phyloP scores from a whole-genome alignment of 1,140 invertebrate species.

The Acromyrmex charruanus region DNA sequence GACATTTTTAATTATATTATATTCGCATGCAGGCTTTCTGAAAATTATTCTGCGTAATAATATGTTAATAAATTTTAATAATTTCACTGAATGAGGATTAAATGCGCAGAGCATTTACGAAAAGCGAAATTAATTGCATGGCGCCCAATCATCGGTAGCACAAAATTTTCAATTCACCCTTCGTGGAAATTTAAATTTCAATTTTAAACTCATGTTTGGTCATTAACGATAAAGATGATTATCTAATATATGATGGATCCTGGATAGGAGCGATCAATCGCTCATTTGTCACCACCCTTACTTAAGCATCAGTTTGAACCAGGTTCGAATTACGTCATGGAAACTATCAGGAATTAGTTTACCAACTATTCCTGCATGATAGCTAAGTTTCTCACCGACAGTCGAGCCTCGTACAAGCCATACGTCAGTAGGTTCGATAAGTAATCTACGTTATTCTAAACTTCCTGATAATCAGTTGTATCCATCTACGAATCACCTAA shows the following conservation, averaged over 20 bases:
- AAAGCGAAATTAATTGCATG: slow-evolving; percentile 44
- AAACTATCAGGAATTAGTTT: slow-evolving; percentile 65
- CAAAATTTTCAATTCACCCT: slow-evolving; percentile 23
- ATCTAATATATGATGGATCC: background rate
- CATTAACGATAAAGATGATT: slow-evolving; percentile 10
- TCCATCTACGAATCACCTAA: background rate
- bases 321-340: slow-evolving; percentile 27
- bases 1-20: slow-evolving; percentile 19
- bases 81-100: background rate
- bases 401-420: slow-evolving; percentile 62
- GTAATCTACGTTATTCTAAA: slow-evolving; percentile 27
- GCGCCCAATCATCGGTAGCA: background rate
- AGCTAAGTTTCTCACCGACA: slow-evolving; percentile 64
- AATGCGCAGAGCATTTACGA: background rate
- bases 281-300: slow-evolving; percentile 42
- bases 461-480: background rate
- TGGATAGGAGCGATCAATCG: slow-evolving; percentile 32
- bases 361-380: slow-evolving; percentile 68
- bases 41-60: slow-evolving; percentile 46
- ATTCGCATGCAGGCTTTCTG: background rate
- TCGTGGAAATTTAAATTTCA: background rate
- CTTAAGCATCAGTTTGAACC: slow-evolving; percentile 31
- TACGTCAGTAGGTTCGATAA: slow-evolving; percentile 46
- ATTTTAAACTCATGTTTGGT: background rate
- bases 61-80: slow-evolving; percentile 42